Evolutionary conservation across 2,797 vertebrate genomes (phyloP).

Genomic region (Morus bassanus): DNA sequence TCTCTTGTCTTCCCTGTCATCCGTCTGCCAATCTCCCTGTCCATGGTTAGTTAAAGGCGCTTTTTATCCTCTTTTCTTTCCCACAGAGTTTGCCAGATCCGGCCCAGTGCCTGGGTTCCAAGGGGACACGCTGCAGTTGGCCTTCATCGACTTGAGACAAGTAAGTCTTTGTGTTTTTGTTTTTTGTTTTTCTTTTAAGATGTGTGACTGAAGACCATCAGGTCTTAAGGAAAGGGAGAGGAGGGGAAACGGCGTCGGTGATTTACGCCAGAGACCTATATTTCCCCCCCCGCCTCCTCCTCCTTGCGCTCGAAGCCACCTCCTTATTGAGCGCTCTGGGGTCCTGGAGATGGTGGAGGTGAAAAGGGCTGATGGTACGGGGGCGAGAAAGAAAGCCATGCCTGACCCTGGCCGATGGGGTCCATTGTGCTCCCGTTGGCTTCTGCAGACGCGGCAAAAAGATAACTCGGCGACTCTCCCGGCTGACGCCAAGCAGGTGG

Average conservation of each 20-base stretch:
- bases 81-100: constrained; percentile 99
- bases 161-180: constrained; percentile 98
- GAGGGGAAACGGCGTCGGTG: constrained; percentile 71
- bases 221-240: constrained; percentile 79
- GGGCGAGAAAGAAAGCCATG: constrained; percentile 63
- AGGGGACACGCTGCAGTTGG: constrained; percentile 99
- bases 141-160: constrained; percentile 99
- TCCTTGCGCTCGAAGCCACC: constrained; percentile 41
- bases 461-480: constrained; percentile 22
- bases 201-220: constrained; percentile 87
- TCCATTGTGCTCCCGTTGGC: constrained; percentile 60
- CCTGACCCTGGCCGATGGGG: constrained; percentile 64
- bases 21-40: constrained; percentile 99
- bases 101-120: constrained; percentile 99
- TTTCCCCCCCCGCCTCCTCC: neutral
- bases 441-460: constrained; percentile 40
- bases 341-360: constrained; percentile 70
- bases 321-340: constrained; percentile 57
- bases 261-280: constrained; percentile 76
- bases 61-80: constrained; percentile 94
- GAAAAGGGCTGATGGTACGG: constrained; percentile 64
- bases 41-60: constrained; percentile 92
- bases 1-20: constrained; percentile 95
- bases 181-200: constrained; percentile 86
- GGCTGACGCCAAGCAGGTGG: constrained; percentile 70